Percentiles rank a stretch among this genome's conserved stretches.
phyloP scores from a whole-genome alignment of 2,888 invertebrate genomes.

The Melanophora roralis region DNA sequence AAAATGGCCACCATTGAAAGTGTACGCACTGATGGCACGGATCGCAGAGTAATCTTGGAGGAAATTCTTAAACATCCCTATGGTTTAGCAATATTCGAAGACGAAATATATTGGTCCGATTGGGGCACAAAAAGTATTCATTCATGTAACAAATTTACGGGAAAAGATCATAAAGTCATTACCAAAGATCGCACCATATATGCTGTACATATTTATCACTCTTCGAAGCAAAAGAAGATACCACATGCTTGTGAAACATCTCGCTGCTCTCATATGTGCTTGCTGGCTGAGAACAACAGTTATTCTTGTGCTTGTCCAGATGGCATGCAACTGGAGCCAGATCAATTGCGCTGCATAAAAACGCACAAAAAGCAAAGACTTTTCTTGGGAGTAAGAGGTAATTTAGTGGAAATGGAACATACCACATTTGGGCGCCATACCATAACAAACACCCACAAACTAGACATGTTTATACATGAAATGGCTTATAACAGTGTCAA shows the following conservation, averaged over 20 bases:
- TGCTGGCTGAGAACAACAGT: conserved; percentile 80
- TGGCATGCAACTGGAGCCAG: conserved; percentile 80
- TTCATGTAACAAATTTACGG: conserved; percentile 87
- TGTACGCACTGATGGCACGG: conserved; percentile 81
- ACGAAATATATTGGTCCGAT: conserved; percentile 93
- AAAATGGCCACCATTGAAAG: conserved; percentile 83
- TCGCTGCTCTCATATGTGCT: conserved; percentile 87
- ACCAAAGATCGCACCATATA: conserved; percentile 78
- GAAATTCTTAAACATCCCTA: conserved; percentile 88
- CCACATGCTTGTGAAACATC: conserved; percentile 81
- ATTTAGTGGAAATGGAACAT: conserved; percentile 82
- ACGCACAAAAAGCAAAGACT: conserved; percentile 73
- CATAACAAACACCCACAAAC: conserved; percentile 77
- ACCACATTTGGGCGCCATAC: conserved; percentile 83
- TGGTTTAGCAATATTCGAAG: conserved; percentile 91
- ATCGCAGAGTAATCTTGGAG: conserved; percentile 80
- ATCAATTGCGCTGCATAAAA: conserved; percentile 80
- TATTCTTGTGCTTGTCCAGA: conserved; percentile 87
- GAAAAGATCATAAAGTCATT: conserved; percentile 80
- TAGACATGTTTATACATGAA: conserved; percentile 80
- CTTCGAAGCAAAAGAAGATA: conserved; percentile 79
- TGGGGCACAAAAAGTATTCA: conserved; percentile 87
- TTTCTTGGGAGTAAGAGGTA: conserved; percentile 79
- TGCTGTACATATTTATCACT: conserved; percentile 86
- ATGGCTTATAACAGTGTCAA: conserved; percentile 82